These are phyloP conservation scores for Diaperis boleti DNA, from an alignment of 2,888 invertebrate species.

Conservation along the genomic window DNA sequence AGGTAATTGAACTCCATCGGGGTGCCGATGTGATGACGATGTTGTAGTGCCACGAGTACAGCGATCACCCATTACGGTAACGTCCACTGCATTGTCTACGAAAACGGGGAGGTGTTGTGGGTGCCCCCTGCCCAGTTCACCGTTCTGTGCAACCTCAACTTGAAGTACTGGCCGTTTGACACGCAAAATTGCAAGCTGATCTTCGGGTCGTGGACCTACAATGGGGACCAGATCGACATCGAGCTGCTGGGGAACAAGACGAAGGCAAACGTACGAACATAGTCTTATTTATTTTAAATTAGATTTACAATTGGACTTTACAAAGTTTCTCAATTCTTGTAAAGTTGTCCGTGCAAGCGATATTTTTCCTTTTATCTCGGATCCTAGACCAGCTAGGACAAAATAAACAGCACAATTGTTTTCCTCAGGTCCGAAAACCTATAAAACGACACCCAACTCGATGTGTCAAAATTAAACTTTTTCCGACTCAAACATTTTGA, in stretches of 20 bases:
- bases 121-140: conserved; percentile 78
- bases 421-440: too few species aligned
- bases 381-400: too few species aligned
- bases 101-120: conserved; percentile 73
- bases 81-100: conserved; percentile 68
- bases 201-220: conserved; percentile 81
- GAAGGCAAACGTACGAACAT: conserved; percentile 21
- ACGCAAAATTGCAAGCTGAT: conserved; percentile 75
- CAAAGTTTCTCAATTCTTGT: too few species aligned
- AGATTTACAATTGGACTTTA: too few species aligned
- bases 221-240: conserved; percentile 71
- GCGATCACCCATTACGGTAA: conserved; percentile 73
- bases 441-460: too few species aligned
- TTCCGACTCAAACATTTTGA: too few species aligned
- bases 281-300: too few species aligned
- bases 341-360: too few species aligned
- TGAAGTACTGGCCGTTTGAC: conserved; percentile 83
- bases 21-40: too few species aligned
- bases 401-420: too few species aligned
- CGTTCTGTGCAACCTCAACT: conserved; percentile 74
- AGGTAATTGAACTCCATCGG: conserved; percentile 64
- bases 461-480: too few species aligned
- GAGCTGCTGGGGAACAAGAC: conserved; percentile 53
- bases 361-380: too few species aligned
- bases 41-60: conserved; percentile 71